These are phyloP conservation scores for Synanceia verrucosa DNA, from an alignment of 2,797 vertebrate species.

Conservation along the genomic window DNA sequence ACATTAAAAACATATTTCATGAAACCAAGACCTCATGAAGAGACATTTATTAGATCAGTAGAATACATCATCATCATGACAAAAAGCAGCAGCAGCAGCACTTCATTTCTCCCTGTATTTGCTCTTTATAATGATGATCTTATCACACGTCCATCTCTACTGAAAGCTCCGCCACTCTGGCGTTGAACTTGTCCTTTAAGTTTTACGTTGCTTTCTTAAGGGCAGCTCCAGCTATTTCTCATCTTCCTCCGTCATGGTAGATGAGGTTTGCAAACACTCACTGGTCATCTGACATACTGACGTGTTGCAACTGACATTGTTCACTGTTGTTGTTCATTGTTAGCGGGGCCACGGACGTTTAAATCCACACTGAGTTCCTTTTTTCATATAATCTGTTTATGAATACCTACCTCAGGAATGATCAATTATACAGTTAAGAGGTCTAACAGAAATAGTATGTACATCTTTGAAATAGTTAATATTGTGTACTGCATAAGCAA, in stretches of 20 bases:
- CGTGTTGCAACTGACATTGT: conserved; percentile 53
- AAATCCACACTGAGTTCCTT: conserved; percentile 56
- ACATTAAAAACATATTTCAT: conserved; percentile 57
- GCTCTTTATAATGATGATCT: conserved; percentile 44
- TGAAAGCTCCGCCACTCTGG: conserved; percentile 31
- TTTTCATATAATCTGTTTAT: conserved; percentile 74
- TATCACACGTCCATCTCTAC: conserved; percentile 36
- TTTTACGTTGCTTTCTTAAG: conserved; percentile 16
- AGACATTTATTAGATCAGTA: conserved; percentile 91
- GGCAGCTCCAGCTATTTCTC: conserved; percentile 36
- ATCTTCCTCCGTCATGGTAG: conserved; percentile 18
- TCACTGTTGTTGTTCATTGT: conserved; percentile 38
- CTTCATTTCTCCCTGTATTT: conserved; percentile 55
- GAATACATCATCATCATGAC: conserved; percentile 83
- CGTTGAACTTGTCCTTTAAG: conserved; percentile 39
- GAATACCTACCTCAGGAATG: conserved; percentile 73
- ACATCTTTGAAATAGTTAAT: conserved; percentile 85
- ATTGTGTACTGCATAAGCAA: conserved; percentile 82
- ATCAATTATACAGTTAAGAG: conserved; percentile 52
- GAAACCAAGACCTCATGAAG: conserved; percentile 72
- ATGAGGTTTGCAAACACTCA: conserved; percentile 39
- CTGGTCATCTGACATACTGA: conserved; percentile 37
- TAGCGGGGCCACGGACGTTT: conserved; percentile 18
- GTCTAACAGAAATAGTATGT: conserved; percentile 80
- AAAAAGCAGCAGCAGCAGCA: conserved; percentile 72